Conservation (phyloP, 1,140 invertebrate species). For the Cherax quadricarinatus region DNA sequence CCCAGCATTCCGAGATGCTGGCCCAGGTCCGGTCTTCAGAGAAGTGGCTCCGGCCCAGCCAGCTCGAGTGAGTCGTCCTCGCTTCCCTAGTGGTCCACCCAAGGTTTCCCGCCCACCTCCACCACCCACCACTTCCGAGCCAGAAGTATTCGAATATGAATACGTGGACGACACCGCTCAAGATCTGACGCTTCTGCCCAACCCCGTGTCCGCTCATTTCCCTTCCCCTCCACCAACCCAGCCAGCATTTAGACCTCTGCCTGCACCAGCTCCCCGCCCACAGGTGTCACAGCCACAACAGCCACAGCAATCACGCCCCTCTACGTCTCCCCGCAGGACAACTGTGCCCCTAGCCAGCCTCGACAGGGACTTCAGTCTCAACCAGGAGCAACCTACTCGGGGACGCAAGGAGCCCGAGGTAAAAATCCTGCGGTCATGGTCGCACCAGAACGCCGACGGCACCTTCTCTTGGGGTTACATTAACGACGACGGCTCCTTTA, state of each 20-base stretch:
- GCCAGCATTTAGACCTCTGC: background rate
- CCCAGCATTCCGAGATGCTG: background rate
- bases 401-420: constrained; percentile 67
- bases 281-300: background rate
- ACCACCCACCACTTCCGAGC: background rate
- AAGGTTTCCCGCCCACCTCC: background rate
- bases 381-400: background rate
- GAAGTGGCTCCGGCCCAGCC: background rate
- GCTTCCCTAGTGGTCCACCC: background rate
- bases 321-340: background rate
- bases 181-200: constrained; percentile 21
- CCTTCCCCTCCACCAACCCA: background rate
- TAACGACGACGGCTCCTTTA: constrained; percentile 90
- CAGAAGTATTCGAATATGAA: background rate
- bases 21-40: background rate
- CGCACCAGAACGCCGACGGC: constrained; percentile 79
- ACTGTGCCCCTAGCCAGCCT: constrained; percentile 5
- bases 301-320: background rate
- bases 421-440: constrained; percentile 71
- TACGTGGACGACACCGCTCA: background rate
- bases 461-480: constrained; percentile 93
- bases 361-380: constrained; percentile 46
- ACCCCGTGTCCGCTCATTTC: background rate
- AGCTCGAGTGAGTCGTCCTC: background rate
- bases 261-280: background rate